phyloP scores from a whole-genome alignment of 2,113 vertebrate species.

The Tyrannus savana region DNA sequence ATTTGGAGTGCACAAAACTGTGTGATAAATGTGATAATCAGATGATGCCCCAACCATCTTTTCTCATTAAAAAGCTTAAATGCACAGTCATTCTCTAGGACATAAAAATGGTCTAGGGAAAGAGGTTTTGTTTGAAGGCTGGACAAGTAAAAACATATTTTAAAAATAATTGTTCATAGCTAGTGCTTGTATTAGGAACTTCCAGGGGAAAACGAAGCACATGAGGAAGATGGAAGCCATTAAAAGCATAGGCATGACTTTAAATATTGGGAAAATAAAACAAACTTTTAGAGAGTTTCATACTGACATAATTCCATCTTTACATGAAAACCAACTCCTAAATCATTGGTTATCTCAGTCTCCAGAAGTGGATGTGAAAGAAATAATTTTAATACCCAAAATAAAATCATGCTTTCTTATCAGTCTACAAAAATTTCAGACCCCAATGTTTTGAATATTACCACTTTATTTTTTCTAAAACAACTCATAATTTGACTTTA shows the following conservation, averaged over 20 bases:
- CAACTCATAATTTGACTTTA: neutral
- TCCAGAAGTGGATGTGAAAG: neutral
- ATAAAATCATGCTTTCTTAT: neutral
- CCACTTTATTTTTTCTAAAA: neutral
- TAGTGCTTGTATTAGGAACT: neutral
- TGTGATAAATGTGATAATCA: neutral
- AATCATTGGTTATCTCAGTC: neutral
- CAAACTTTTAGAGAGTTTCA: neutral
- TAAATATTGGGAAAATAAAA: neutral
- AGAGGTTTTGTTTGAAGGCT: neutral
- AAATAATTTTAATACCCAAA: neutral
- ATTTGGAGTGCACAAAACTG: neutral
- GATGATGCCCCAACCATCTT: neutral
- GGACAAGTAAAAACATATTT: neutral
- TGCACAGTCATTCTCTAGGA: neutral
- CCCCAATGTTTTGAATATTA: neutral
- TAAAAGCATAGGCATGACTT: neutral
- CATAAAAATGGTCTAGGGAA: neutral
- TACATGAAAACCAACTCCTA: neutral
- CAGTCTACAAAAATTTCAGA: neutral
- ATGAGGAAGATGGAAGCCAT: neutral
- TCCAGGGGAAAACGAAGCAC: neutral
- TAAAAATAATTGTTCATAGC: neutral
- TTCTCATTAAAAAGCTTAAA: neutral
- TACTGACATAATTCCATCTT: neutral